These are phyloP conservation scores for Lacerta viridis DNA, from an alignment of 2,797 vertebrate genomes.

Conservation along the genomic window DNA sequence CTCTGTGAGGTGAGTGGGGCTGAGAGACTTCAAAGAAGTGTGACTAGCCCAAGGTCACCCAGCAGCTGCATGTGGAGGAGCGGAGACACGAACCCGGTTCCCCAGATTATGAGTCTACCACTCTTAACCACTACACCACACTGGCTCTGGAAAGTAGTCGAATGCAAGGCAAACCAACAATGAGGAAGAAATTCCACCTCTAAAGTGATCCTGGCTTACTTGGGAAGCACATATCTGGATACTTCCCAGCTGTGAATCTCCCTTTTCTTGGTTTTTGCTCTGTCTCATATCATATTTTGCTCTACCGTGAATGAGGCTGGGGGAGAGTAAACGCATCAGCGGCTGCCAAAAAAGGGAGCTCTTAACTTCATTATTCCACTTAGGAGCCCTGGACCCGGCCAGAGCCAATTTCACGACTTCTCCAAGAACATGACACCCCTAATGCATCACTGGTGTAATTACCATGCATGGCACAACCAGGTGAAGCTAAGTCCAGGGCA, in stretches of 20 bases:
- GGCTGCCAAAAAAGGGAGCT: conserved; percentile 4
- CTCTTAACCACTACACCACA: too few species aligned
- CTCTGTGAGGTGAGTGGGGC: too few species aligned
- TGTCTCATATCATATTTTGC: too few species aligned
- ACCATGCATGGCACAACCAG: not conserved
- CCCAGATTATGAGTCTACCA: too few species aligned
- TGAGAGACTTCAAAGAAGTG: too few species aligned
- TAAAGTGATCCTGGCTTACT: not conserved
- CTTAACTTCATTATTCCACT: conserved; percentile 61
- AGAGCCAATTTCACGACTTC: conserved; percentile 49
- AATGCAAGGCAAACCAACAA: not conserved
- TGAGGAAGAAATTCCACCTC: not conserved
- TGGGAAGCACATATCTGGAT: not conserved
- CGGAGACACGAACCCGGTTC: too few species aligned
- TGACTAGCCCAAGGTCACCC: too few species aligned
- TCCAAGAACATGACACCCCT: conserved; percentile 29
- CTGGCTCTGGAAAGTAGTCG: not conserved
- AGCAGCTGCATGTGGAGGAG: too few species aligned
- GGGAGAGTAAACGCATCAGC: conserved; percentile 13
- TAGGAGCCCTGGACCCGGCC: conserved; percentile 39
- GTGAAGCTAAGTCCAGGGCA: not conserved
- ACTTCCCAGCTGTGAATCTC: not conserved
- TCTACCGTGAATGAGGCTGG: conserved; percentile 26
- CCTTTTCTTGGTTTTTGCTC: not conserved
- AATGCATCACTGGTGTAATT: conserved; percentile 59